These are phyloP conservation scores for Butorides virescens DNA, from an alignment of 2,113 vertebrate species.

Conservation along the genomic window DNA sequence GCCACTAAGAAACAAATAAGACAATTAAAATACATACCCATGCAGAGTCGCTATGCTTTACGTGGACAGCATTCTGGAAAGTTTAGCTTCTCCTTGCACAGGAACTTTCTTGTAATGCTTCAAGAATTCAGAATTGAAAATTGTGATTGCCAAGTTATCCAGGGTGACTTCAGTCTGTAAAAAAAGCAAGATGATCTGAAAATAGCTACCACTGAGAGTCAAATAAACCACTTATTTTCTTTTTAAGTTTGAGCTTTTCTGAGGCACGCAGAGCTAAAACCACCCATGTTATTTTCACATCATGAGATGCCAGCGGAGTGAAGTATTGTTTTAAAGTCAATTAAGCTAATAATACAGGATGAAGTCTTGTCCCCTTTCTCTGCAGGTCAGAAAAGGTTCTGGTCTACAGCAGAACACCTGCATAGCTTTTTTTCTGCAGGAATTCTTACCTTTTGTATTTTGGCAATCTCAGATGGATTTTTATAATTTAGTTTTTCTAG, in stretches of 20 bases:
- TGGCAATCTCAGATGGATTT: not conserved
- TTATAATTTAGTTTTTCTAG: not conserved
- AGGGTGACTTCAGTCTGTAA: not conserved
- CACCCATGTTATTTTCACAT: not conserved
- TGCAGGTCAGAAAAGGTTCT: not conserved
- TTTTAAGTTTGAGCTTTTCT: not conserved
- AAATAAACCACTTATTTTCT: not conserved
- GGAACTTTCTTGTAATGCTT: not conserved
- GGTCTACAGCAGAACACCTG: not conserved
- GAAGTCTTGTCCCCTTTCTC: not conserved
- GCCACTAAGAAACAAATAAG: slow-evolving; percentile 45
- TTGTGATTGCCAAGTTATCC: not conserved
- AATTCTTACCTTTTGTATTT: not conserved
- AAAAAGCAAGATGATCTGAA: not conserved
- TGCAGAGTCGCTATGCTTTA: not conserved
- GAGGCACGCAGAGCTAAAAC: not conserved
- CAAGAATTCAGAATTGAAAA: not conserved
- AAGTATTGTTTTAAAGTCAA: not conserved
- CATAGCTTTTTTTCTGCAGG: not conserved
- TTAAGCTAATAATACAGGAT: not conserved
- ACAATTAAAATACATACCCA: slow-evolving; percentile 28
- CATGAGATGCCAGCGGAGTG: not conserved
- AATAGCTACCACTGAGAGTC: not conserved
- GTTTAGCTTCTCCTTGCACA: not conserved
- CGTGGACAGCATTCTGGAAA: not conserved